Conservation (phyloP, 2,113 vertebrate species). For the Triplophysa tibetana region DNA sequence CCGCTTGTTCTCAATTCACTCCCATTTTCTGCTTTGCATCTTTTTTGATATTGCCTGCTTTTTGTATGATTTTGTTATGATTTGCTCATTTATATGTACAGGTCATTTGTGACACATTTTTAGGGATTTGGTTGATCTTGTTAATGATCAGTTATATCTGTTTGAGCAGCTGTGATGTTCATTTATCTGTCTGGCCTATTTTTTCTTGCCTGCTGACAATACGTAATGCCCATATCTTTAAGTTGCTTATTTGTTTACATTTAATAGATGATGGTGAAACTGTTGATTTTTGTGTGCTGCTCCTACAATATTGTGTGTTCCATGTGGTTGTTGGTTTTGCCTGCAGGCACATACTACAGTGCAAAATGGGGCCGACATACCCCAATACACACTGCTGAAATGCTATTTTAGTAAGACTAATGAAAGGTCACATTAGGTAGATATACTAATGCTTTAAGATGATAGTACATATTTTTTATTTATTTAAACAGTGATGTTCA, state of each 20-base stretch:
- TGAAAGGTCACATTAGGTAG: background rate
- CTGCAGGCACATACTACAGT: background rate
- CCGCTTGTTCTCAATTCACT: slow-evolving; percentile 43
- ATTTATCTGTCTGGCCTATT: slow-evolving; percentile 57
- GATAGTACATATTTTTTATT: background rate
- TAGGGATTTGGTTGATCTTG: background rate
- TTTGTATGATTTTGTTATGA: background rate
- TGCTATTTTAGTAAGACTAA: background rate
- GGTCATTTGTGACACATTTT: background rate
- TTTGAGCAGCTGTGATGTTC: slow-evolving; percentile 23
- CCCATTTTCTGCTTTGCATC: slow-evolving; percentile 26
- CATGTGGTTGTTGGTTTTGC: slow-evolving; percentile 13
- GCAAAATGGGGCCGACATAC: slow-evolving; percentile 8
- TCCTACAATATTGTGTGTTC: background rate
- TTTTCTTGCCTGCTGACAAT: slow-evolving; percentile 27
- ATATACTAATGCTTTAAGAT: background rate
- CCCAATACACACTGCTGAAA: background rate
- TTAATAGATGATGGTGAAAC: background rate
- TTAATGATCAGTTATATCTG: background rate
- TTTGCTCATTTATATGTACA: background rate
- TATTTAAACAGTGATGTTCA: background rate
- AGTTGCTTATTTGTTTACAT: background rate
- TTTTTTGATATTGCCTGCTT: slow-evolving; percentile 4
- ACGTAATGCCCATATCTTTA: slow-evolving; percentile 13
- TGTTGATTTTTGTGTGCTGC: background rate